Percentiles rank a stretch among this genome's conserved stretches.
Conservation (phyloP, 2,113 vertebrate species). For the Fregata magnificens region DNA sequence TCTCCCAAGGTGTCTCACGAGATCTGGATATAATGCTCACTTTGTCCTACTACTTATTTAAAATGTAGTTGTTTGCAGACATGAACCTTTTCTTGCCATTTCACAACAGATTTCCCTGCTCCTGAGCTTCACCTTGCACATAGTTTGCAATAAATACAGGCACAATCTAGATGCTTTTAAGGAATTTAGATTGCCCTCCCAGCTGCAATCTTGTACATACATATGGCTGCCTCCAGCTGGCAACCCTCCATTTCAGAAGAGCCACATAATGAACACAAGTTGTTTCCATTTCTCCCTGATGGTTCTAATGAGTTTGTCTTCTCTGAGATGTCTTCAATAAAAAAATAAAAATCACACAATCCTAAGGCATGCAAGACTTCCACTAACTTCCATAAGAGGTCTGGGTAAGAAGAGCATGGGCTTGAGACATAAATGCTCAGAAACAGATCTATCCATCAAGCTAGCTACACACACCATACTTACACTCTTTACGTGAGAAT, state of each 20-base stretch:
- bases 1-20: not conserved
- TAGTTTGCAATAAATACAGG: not conserved
- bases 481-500: not conserved
- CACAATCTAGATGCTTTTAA: not conserved
- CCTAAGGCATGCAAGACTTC: not conserved
- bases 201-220: not conserved
- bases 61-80: not conserved
- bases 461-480: not conserved
- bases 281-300: not conserved
- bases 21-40: not conserved
- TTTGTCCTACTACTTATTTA: not conserved
- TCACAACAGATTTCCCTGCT: not conserved
- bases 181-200: not conserved
- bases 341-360: not conserved
- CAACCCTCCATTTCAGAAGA: not conserved
- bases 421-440: not conserved
- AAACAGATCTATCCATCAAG: not conserved
- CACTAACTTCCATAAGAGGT: not conserved
- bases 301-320: not conserved
- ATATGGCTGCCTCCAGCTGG: conserved; percentile 5
- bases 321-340: not conserved
- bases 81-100: not conserved
- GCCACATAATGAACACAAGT: not conserved
- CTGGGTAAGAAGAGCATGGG: not conserved
- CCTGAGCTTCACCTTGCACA: not conserved